Evolutionary conservation across 2,888 invertebrate genomes (phyloP), one percentile per base, ranked within the genome.

Genomic region (Lepidocyrtinus sp.): DNA sequence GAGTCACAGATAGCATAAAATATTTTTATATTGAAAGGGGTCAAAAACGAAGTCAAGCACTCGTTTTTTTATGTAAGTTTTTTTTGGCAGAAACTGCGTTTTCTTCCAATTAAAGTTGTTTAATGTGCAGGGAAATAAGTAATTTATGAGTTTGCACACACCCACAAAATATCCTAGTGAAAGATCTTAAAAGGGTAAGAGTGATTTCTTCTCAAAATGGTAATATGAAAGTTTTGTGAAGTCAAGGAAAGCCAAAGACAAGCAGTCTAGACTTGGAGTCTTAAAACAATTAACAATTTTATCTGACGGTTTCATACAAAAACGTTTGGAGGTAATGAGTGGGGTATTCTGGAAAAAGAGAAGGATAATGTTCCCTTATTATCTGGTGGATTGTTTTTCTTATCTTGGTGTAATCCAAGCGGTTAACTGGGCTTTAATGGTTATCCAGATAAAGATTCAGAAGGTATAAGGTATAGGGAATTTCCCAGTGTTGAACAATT

Each of bases 401-500:
- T 55, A 75, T 75, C 68, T 21, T n/a, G 7, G 55, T 68, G 17
- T 24, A 61, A 75, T 27, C 25, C 75, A 63, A 26, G 67, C 59
- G 21, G 45, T 61, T 75, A 75, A 75, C 74, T 46, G 74, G 67
- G 24, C 61, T 75, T 75, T 75, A 75, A 75, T 75, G 61, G 67
- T 45, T 75, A 55, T 67, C 24, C 45, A 45, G 74, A 75, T 75
- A 67, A 75, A 64, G 24, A 64, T 55, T 55, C 55, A 22, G 27
- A n/a, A 3, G 64, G 64, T 65, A n/a, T n/a, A n/a, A n/a, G n/a
- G n/a, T n/a, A n/a, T n/a, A n/a, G n/a, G n/a, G n/a, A n/a, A 36
- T 65, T 59, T 62, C 68, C 69, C 68, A 63, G 9, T 26, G 26
- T 21, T 17, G 71, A 19, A 36, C 71, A 71, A 71, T 71, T 71